phyloP scores from a whole-genome alignment of 1,140 invertebrate species.

The Eriocheir sinensis region DNA sequence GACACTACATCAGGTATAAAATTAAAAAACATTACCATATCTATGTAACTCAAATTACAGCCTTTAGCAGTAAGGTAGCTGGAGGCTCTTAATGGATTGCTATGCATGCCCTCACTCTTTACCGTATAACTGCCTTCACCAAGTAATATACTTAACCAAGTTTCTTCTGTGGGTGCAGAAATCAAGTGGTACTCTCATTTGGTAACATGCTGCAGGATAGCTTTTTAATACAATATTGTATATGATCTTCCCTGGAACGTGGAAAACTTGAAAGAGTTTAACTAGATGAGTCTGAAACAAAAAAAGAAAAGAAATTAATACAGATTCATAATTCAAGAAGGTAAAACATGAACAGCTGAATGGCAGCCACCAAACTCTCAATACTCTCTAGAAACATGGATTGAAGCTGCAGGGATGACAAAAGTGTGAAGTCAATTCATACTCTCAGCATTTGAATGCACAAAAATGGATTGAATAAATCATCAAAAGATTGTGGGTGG shows the following conservation, averaged over 20 bases:
- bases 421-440: no score
- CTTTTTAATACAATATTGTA: not conserved
- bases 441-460: no score
- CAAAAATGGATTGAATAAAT: no score
- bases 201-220: slow-evolving; percentile 45
- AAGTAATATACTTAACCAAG: slow-evolving; percentile 37
- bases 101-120: not conserved
- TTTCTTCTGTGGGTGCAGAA: slow-evolving; percentile 51
- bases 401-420: no score
- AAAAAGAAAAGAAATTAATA: not conserved
- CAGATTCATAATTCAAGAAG: not conserved
- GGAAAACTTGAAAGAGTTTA: slow-evolving; percentile 49
- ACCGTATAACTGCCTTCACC: not conserved
- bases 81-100: not conserved
- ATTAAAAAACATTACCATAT: not conserved
- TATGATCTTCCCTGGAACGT: slow-evolving; percentile 61
- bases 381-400: no score
- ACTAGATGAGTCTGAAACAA: slow-evolving; percentile 65
- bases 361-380: no score
- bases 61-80: not conserved
- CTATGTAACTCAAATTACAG: not conserved
- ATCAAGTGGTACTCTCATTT: slow-evolving; percentile 39
- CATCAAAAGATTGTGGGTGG: no score
- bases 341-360: no score
- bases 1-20: not conserved